Percentiles rank a stretch among this genome's conserved stretches.
Evolutionary conservation across 1,140 invertebrate genomes (phyloP).

Genomic region (Periplaneta americana): DNA sequence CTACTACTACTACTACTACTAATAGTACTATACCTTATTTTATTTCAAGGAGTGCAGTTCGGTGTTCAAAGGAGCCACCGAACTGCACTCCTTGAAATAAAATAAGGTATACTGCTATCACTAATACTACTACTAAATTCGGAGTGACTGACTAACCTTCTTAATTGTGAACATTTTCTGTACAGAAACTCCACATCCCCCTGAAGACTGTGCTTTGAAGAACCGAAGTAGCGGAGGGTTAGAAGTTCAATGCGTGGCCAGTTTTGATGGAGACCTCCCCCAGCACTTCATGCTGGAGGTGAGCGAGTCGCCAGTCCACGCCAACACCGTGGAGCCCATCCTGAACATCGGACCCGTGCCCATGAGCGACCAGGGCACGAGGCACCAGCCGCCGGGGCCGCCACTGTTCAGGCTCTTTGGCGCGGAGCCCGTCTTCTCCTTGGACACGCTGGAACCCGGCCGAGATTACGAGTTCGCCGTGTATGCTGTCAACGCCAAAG

Average conservation of each 20-base stretch:
- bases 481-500: conserved; percentile 65
- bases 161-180: not conserved
- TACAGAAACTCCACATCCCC: conserved; percentile 62
- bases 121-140: too few species aligned
- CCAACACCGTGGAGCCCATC: conserved; percentile 27
- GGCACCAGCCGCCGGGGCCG: conserved; percentile 31
- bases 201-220: conserved; percentile 58
- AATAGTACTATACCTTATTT: too few species aligned
- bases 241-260: conserved; percentile 68
- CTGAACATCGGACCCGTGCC: conserved; percentile 34
- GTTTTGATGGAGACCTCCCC: conserved; percentile 72
- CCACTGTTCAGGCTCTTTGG: conserved; percentile 53
- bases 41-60: too few species aligned
- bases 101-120: too few species aligned
- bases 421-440: conserved; percentile 54
- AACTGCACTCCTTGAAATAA: too few species aligned
- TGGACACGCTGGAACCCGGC: conserved; percentile 58
- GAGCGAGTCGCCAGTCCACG: conserved; percentile 45
- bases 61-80: too few species aligned
- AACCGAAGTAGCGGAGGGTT: conserved; percentile 54
- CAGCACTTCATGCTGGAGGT: conserved; percentile 81
- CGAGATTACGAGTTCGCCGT: conserved; percentile 59
- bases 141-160: too few species aligned
- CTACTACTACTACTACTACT: too few species aligned
- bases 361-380: conserved; percentile 50